phyloP scores from a whole-genome alignment of 2,797 vertebrate species.

The Fringilla coelebs region DNA sequence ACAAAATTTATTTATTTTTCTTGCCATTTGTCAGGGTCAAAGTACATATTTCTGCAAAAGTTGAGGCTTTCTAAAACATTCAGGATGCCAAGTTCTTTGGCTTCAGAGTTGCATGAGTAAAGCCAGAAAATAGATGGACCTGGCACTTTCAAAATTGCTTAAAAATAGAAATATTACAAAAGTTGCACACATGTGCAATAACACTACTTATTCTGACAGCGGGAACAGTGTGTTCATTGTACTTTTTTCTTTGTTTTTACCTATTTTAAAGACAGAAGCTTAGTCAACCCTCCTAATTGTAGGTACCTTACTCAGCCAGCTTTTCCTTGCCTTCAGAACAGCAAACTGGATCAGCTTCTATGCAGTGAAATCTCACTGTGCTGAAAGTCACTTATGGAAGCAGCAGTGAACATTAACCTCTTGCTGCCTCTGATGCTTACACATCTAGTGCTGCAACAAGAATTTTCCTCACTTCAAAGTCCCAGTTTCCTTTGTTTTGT shows the following conservation, averaged over 20 bases:
- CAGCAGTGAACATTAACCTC: neutral
- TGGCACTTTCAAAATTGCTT: slow-evolving; percentile 38
- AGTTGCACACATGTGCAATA: slow-evolving; percentile 50
- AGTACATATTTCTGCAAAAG: slow-evolving; percentile 10
- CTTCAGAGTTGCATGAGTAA: neutral
- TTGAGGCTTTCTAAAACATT: neutral
- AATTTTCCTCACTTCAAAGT: neutral
- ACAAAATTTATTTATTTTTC: neutral
- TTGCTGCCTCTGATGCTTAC: neutral
- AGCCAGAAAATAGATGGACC: slow-evolving; percentile 58
- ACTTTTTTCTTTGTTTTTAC: neutral
- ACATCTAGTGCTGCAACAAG: neutral
- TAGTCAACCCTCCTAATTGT: neutral
- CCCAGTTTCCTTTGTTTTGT: neutral
- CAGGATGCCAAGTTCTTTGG: slow-evolving; percentile 27
- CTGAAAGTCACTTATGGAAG: neutral
- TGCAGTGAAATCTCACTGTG: neutral
- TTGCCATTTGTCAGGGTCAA: neutral
- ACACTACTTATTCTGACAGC: neutral
- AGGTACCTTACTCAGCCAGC: neutral
- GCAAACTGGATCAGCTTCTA: neutral
- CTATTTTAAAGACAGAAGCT: neutral
- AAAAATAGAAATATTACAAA: slow-evolving; percentile 59
- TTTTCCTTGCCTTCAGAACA: neutral
- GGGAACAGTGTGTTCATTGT: neutral